Base-by-base conservation (phyloP, 2,888 invertebrate genomes). In the Archips crataeganus region DNA sequence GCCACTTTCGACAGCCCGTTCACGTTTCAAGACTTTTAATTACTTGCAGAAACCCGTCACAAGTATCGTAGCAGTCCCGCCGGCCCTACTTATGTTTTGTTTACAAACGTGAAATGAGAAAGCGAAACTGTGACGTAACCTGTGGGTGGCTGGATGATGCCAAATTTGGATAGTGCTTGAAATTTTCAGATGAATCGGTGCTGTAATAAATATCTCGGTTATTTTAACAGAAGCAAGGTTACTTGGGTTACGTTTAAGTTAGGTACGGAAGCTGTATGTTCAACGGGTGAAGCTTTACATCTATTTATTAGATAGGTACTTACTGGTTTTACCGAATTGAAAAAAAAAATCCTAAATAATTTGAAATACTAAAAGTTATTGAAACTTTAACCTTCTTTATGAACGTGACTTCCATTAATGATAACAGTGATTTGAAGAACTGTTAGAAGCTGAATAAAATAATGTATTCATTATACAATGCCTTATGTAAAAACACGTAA, bases 11-110 rank as follows among this genome's bases (percentile, higher is more conserved):
- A 90, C 88, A 78, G 81, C 80, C 79, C 74, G 81, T 83, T 84
- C 83, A 87, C 89, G 88, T 87, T 85, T 83, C 82, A 82, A 87
- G 89, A 89, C 85, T 91, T 87, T 88, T 91, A 92, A 93, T 92
- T 90, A 90, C 87, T 85, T 80, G 79, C 83, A 75, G 62, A 79
- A 82, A 84, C 84, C 82, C 81, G 82, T 83, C 82, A 81, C 80
- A 68, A 51, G 77, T 70, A 76, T 75, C 72, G 75, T 75, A 76
- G 75, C 77, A 73, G 75, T 76, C 75, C 69, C 70, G 70, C 68
- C 75, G 73, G 54, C 71, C 49, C 68, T 67, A 63, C 65, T 66
- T 76, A 51, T 67, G 76, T 74, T 78, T 79, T 79, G 78, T 78
- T 79, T 77, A 77, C 76, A 70, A 72, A 75, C 71, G 71, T 59